Percentiles rank a stretch among this genome's conserved stretches.
These are phyloP conservation scores for Pseudoatta argentina DNA, from an alignment of 1,140 invertebrate species.

Conservation along the genomic window DNA sequence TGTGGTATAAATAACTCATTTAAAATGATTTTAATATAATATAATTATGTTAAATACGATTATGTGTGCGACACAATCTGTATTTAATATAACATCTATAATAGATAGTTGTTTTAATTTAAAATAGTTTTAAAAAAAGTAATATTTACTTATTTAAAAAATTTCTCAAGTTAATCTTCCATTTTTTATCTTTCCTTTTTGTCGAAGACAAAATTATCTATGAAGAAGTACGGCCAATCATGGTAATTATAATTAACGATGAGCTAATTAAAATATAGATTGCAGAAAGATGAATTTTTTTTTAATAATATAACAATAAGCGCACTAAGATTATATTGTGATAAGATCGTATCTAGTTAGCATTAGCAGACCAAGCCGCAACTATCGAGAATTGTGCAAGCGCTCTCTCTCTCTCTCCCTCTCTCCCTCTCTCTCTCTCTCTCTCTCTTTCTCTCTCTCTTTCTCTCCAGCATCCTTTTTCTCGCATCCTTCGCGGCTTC, in stretches of 20 bases:
- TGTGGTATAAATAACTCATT: too few species aligned
- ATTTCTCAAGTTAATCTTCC: not conserved
- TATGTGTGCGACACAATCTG: not conserved
- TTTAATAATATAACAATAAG: constrained; percentile 41
- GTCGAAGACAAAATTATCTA: constrained; percentile 8
- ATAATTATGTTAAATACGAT: not conserved
- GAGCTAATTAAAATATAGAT: constrained; percentile 23
- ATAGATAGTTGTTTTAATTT: not conserved
- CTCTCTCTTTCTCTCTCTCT: too few species aligned
- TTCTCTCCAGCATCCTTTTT: too few species aligned
- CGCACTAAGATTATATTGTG: not conserved
- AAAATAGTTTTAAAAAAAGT: not conserved
- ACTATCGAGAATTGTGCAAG: constrained; percentile 32
- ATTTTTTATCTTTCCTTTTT: not conserved
- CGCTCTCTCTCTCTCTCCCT: constrained; percentile 11
- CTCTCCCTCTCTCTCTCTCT: not conserved
- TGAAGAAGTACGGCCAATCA: not conserved
- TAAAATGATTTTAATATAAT: too few species aligned
- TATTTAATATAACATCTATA: not conserved
- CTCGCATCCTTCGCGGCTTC: not conserved
- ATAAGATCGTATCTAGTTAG: not conserved
- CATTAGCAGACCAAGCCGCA: constrained; percentile 25
- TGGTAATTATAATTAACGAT: constrained; percentile 23
- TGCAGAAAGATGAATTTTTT: constrained; percentile 3
- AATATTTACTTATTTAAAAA: not conserved